Base-by-base conservation (phyloP, 1,140 invertebrate species). In the Holotrichia oblita region DNA sequence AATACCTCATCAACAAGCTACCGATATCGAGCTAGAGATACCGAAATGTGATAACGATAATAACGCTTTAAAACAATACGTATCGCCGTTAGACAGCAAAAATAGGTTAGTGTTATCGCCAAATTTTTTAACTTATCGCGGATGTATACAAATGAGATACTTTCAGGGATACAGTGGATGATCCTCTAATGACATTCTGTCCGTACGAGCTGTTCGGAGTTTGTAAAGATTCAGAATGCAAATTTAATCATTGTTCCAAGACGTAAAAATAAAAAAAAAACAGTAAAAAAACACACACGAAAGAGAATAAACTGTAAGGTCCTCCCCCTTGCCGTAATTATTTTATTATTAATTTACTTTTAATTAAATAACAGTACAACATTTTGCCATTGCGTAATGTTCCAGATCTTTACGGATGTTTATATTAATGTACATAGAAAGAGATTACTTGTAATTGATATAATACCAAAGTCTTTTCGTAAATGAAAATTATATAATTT, bases 161-260 rank as follows among this genome's bases (percentile, higher is more conserved):
- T 73, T 88, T 87, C 14, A 78, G 77, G 41, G 42, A 69, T 6
- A 76, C 20, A 20, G 78, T 76, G 22, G 74, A 78, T 40, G 79
- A 76, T 42, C 77, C 55, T 10, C 72, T 69, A 42, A 81, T 20
- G 40, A 61, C 73, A 72, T 17, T 75, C 64, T 79, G 73, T 48
- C 77, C 77, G 42, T 79, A 76, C 44, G 75, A 75, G 20, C 22
- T 64, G 12, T 34, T 61, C 27, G 44, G 79, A 72, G 48, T 77
- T 40, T 77, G 75, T 77, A 77, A 79, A 17, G 75, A 77, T 76
- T 27, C 61, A 76, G 74, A 76, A 22, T 79, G 78, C 64, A 55
- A 61, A 24, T 77, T 61, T 77, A 77, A 59, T 40, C 75, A 79
- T 59, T 79, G 75, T 73, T 44, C 64, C 72, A 74, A 74, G 40